Evolutionary conservation across 2,113 vertebrate genomes (phyloP), one percentile per base, ranked within the genome.

Genomic region (Lagopus leucura): DNA sequence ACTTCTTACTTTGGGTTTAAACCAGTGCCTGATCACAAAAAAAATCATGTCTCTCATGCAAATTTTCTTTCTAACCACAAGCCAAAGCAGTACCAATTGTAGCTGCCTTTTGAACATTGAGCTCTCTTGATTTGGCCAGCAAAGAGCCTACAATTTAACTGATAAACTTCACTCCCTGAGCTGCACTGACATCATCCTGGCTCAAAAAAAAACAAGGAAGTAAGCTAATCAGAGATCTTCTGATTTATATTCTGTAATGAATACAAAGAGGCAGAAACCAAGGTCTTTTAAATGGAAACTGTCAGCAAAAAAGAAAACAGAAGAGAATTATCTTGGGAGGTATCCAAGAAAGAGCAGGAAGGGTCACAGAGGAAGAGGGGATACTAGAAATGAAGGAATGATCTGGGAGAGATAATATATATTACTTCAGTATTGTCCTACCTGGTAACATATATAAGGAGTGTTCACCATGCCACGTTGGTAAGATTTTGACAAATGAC

Each of bases 171-270:
- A 83, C 67, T 88, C 80, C 47, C 43, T 78, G 48, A 81, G 28
- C 57, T 40, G 13, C 80, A 47, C 65, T 96, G 93, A 94, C 86
- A 96, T 95, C 92, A 95, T 90, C 65, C 70, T 81, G 82, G 36
- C 34, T 88, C 25, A 88, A 91, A 94, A 93, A 50, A 50, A 50
- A 95, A 6, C 86, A 95, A 96, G 95, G 95, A 96, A 96, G 88
- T 81, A 95, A 74, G 86, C 90, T 96, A 95, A 95, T 96, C 90
- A 2, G 92, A 94, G 86, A 93, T 88, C 88, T 94, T 67, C 86
- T 96, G 95, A 96, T 96, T 96, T 96, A 96, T 95, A 88, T 86
- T 96, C 92, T 92, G 92, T 72, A 92, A 88, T 94, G 93, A 96
- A 96, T 88, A 96, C 96, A 96, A 93, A 95, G 92, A 92, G 77